A percentile compares a stretch with the other conserved stretches of the same genome.
phyloP scores from a whole-genome alignment of 2,888 invertebrate genomes.

The Ennomos erosarius region DNA sequence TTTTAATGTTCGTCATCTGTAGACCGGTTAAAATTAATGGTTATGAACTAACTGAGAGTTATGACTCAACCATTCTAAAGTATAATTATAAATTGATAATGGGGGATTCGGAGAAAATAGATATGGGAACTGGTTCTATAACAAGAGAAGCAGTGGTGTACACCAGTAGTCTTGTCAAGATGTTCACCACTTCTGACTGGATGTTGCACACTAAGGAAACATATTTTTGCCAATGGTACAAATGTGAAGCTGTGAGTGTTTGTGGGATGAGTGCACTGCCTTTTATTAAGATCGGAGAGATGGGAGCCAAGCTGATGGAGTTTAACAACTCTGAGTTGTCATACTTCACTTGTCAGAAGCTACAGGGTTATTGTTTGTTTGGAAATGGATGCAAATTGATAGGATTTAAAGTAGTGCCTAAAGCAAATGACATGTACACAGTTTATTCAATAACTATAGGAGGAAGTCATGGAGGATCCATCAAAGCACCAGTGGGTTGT shows the following conservation, averaged over 20 bases:
- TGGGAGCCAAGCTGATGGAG: neutral
- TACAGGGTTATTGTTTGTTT: too few relatives aligned
- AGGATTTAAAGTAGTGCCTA: too few relatives aligned
- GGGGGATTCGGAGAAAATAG: neutral
- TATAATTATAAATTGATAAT: neutral
- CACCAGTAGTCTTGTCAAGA: neutral
- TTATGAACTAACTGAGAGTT: neutral
- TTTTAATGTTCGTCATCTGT: neutral
- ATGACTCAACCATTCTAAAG: neutral
- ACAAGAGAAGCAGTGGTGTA: neutral
- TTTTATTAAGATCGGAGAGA: neutral
- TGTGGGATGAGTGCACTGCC: neutral
- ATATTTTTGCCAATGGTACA: slow-evolving; percentile 1
- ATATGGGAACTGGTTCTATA: neutral
- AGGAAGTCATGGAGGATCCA: too few relatives aligned
- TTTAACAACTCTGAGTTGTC: too few relatives aligned
- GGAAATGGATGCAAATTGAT: too few relatives aligned
- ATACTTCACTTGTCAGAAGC: too few relatives aligned
- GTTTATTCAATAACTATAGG: too few relatives aligned
- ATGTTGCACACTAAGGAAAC: neutral
- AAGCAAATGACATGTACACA: too few relatives aligned
- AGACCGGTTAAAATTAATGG: neutral
- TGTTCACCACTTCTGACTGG: neutral
- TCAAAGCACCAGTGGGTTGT: too few relatives aligned
- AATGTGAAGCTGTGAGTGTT: neutral